These are phyloP conservation scores for Protobothrops flavoviridis DNA, from an alignment of 2,113 vertebrate species.

Conservation along the genomic window DNA sequence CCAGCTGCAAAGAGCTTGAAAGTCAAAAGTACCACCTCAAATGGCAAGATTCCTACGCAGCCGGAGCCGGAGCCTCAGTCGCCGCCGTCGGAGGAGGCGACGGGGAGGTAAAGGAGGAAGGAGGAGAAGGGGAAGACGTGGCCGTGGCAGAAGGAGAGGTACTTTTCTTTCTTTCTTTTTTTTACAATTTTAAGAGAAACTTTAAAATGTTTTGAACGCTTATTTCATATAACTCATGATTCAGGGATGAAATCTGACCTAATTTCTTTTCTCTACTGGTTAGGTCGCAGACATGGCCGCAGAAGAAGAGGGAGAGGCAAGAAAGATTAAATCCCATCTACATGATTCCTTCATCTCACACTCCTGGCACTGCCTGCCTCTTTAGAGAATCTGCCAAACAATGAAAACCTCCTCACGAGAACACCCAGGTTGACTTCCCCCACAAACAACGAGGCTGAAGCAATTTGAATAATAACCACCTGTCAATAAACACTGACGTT, in stretches of 20 bases:
- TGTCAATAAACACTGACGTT: constrained; percentile 21
- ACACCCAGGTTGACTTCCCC: not conserved
- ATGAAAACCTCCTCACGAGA: constrained; percentile 9
- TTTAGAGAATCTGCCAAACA: not conserved
- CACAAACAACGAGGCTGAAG: constrained; percentile 11
- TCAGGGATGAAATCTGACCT: not conserved
- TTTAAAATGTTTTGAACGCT: not conserved
- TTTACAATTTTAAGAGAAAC: not conserved
- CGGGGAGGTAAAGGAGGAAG: constrained; percentile 16
- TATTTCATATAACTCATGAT: not conserved
- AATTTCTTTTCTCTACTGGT: not conserved
- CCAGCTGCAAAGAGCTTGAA: constrained; percentile 29
- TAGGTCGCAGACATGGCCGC: not conserved
- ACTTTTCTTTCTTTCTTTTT: no score
- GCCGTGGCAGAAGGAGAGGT: not conserved
- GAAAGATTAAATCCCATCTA: not conserved
- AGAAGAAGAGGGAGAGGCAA: constrained; percentile 1
- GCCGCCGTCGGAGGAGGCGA: constrained; percentile 2
- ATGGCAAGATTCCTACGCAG: constrained; percentile 33
- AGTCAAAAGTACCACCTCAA: constrained; percentile 1
- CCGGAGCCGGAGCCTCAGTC: constrained; percentile 25
- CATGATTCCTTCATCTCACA: not conserved
- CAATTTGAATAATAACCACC: constrained; percentile 23
- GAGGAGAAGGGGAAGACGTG: not conserved
- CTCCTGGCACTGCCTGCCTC: not conserved